Conservation (phyloP, 2,113 vertebrate species). For the Dasyurus viverrinus region DNA sequence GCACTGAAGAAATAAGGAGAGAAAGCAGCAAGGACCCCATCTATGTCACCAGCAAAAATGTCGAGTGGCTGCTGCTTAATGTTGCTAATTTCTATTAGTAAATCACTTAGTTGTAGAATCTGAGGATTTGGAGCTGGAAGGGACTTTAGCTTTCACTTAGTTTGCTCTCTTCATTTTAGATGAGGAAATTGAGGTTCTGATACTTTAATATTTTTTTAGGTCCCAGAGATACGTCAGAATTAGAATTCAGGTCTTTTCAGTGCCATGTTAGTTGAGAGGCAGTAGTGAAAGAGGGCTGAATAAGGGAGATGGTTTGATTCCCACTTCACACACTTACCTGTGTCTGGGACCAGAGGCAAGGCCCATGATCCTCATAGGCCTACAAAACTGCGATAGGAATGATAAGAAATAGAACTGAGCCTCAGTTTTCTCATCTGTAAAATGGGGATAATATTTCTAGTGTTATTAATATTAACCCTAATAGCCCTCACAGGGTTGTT, state of each 20-base stretch:
- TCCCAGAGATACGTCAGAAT: neutral
- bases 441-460: neutral
- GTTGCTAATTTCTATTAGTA: neutral
- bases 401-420: too few relatives aligned
- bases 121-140: neutral
- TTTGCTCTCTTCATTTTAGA: neutral
- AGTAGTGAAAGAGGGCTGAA: neutral
- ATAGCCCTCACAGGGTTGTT: neutral
- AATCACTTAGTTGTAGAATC: neutral
- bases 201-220: neutral
- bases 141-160: neutral
- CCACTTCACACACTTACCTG: neutral
- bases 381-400: too few relatives aligned
- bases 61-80: neutral
- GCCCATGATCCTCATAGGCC: too few relatives aligned
- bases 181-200: neutral
- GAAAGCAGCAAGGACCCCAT: neutral
- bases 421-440: neutral
- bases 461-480: neutral
- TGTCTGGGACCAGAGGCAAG: neutral
- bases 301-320: neutral
- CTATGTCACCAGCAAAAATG: neutral
- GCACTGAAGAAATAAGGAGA: neutral
- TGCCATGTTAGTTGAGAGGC: neutral
- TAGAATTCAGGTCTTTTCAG: neutral